Evolutionary conservation across 1,140 invertebrate species (phyloP).

Genomic region (Patella vulgata): DNA sequence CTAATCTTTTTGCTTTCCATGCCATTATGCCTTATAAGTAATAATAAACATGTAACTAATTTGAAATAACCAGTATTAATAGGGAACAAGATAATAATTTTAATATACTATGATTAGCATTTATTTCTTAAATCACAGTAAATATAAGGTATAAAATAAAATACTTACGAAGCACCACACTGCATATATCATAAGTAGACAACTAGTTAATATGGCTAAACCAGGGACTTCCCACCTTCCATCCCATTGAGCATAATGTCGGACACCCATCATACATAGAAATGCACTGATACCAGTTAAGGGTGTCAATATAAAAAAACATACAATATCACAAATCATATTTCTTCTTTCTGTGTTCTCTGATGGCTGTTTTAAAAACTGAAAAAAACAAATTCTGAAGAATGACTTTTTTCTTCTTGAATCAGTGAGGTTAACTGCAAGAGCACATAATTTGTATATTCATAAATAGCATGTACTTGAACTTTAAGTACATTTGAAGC

Average conservation of each 20-base stretch:
- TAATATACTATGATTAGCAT: no score
- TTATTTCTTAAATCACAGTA: no score
- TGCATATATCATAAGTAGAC: slow-evolving; percentile 50
- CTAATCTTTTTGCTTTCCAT: no score
- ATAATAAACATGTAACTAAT: no score
- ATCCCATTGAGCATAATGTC: slow-evolving; percentile 28
- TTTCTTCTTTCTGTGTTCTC: slow-evolving; percentile 61
- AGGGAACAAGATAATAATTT: no score
- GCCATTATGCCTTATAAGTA: no score
- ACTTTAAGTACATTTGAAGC: no score
- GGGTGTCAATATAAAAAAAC: slow-evolving; percentile 70
- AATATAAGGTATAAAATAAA: no score
- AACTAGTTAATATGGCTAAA: slow-evolving; percentile 53
- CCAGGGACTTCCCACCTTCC: slow-evolving; percentile 69
- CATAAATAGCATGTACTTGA: neutral
- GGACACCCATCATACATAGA: slow-evolving; percentile 69
- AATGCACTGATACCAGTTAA: slow-evolving; percentile 69
- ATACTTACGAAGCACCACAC: slow-evolving; percentile 47
- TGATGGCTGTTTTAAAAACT: slow-evolving; percentile 67
- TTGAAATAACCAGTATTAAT: no score
- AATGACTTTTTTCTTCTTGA: no score
- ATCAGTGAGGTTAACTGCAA: neutral
- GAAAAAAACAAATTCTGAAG: slow-evolving; percentile 15
- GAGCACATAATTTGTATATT: neutral
- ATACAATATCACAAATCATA: slow-evolving; percentile 68